These are phyloP conservation scores for Misgurnus mizolepis DNA, from an alignment of 2,113 vertebrate genomes.

Conservation along the genomic window DNA sequence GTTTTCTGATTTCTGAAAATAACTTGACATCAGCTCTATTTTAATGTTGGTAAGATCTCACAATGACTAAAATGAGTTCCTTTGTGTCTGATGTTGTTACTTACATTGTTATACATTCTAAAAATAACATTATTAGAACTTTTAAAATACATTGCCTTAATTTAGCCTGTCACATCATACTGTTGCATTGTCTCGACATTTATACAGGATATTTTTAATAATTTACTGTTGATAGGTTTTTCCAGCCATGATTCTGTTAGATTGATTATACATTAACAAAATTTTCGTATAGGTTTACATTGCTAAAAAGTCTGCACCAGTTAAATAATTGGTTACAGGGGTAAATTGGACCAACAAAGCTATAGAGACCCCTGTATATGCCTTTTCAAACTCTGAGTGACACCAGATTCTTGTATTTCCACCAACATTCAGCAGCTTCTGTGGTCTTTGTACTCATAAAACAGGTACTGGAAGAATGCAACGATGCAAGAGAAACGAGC, in stretches of 20 bases:
- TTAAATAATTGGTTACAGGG: too few species aligned
- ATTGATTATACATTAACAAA: too few species aligned
- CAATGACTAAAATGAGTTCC: neutral
- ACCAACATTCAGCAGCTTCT: neutral
- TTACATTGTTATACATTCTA: constrained; percentile 13
- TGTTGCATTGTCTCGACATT: neutral
- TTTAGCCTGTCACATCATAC: neutral
- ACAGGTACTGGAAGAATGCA: neutral
- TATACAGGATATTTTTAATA: neutral
- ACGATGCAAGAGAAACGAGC: neutral
- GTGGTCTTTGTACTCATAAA: neutral
- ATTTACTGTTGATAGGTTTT: neutral
- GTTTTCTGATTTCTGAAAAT: constrained; percentile 23
- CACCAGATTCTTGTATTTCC: neutral
- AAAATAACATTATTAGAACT: neutral
- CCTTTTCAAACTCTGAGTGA: neutral
- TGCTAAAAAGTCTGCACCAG: too few species aligned
- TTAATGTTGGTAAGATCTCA: constrained; percentile 3
- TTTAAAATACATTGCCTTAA: neutral
- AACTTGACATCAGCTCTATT: neutral
- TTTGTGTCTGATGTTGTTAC: neutral
- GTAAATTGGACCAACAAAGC: too few species aligned
- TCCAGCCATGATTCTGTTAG: too few species aligned
- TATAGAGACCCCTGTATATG: too few species aligned
- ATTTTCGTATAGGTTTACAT: too few species aligned